phyloP scores from a whole-genome alignment of 1,140 invertebrate species.

The Lethocerus indicus region DNA sequence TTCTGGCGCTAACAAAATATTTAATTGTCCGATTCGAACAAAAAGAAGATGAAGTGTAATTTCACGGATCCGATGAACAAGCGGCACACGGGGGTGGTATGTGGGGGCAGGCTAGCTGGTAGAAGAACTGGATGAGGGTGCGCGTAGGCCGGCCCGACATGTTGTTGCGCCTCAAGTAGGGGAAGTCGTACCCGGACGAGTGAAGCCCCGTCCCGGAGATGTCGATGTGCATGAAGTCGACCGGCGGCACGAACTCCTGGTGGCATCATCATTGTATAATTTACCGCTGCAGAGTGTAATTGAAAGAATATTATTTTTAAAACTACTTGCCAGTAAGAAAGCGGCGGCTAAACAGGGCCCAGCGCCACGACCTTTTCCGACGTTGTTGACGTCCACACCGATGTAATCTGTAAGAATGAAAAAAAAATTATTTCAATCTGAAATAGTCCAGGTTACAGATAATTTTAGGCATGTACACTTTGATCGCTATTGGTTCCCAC shows the following conservation, averaged over 20 bases:
- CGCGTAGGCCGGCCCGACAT: slow-evolving; percentile 68
- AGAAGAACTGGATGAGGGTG: slow-evolving; percentile 52
- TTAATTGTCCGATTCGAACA: too few species aligned
- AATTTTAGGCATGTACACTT: too few species aligned
- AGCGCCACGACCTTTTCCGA: slow-evolving; percentile 24
- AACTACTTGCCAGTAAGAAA: slow-evolving; percentile 25
- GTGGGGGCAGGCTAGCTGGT: slow-evolving; percentile 6
- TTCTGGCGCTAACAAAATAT: too few species aligned
- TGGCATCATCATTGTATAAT: too few species aligned
- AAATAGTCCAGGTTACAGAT: too few species aligned
- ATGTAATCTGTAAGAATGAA: slow-evolving; percentile 21
- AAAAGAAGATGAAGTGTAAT: too few species aligned
- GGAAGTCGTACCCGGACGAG: slow-evolving; percentile 26
- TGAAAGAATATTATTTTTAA: not conserved
- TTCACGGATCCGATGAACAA: too few species aligned
- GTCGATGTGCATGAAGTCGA: slow-evolving; percentile 77
- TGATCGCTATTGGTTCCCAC: too few species aligned
- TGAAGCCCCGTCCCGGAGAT: slow-evolving; percentile 49
- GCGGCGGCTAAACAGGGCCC: slow-evolving; percentile 36
- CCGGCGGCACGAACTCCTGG: slow-evolving; percentile 61
- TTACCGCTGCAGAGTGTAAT: too few species aligned
- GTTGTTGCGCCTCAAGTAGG: slow-evolving; percentile 34
- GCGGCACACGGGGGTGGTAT: too few species aligned
- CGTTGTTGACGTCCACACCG: slow-evolving; percentile 35
- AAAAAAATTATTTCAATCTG: too few species aligned